Evolutionary conservation across 2,888 invertebrate species (phyloP).

Genomic region (Listrodromus nycthemerus): DNA sequence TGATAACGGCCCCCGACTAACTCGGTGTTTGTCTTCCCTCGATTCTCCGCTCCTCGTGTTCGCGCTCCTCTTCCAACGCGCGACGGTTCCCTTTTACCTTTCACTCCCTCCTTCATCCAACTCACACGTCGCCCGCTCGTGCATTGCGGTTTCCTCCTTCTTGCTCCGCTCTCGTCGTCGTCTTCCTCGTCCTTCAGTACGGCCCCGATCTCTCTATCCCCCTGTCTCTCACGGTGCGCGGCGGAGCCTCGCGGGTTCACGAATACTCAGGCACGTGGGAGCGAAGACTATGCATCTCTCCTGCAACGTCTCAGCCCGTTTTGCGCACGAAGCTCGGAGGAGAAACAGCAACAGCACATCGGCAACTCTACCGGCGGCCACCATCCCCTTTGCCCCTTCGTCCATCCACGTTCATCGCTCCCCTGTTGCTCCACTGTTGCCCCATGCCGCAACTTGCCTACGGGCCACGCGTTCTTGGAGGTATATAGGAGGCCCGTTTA

Average conservation of each 20-base stretch:
- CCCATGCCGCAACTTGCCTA: slow-evolving; percentile 41
- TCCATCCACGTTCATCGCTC: slow-evolving; percentile 35
- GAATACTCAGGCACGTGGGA: slow-evolving; percentile 60
- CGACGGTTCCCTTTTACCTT: slow-evolving; percentile 36
- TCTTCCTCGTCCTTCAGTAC: slow-evolving; percentile 31
- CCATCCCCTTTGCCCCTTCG: slow-evolving; percentile 58
- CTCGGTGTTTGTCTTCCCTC: slow-evolving; percentile 24
- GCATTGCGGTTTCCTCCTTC: slow-evolving; percentile 20
- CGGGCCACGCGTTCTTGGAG: slow-evolving; percentile 45
- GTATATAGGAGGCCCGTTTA: slow-evolving; percentile 69
- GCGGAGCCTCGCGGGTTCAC: slow-evolving; percentile 56
- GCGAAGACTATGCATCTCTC: slow-evolving; percentile 45
- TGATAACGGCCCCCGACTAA: slow-evolving; percentile 51
- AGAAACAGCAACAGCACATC: slow-evolving; percentile 42
- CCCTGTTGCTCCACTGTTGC: slow-evolving; percentile 56
- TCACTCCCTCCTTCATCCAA: slow-evolving; percentile 19
- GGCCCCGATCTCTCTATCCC: slow-evolving; percentile 40
- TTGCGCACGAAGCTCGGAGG: neutral
- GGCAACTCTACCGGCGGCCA: slow-evolving; percentile 9
- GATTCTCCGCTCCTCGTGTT: slow-evolving; percentile 17
- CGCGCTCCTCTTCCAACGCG: slow-evolving; percentile 37
- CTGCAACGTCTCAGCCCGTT: slow-evolving; percentile 15
- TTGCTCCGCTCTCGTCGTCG: slow-evolving; percentile 7
- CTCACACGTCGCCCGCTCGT: slow-evolving; percentile 7
- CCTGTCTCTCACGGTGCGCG: slow-evolving; percentile 54